Evolutionary conservation across 2,797 vertebrate species (phyloP).

Genomic region (Gymnocypris eckloni): DNA sequence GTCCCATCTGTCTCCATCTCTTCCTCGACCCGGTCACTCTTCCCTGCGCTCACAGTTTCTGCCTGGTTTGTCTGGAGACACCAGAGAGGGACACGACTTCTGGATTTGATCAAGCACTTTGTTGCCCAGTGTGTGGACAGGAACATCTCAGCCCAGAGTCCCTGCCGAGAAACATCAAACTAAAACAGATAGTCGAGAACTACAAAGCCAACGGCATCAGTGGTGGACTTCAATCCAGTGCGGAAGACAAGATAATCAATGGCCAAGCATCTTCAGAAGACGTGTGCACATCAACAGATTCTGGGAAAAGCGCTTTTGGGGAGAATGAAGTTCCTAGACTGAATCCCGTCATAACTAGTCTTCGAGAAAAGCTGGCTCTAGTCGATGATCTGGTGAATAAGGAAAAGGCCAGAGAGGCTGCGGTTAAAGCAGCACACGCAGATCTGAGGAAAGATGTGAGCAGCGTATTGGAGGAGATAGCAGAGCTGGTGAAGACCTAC

Average conservation of each 20-base stretch:
- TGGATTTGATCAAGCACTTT: conserved; percentile 67
- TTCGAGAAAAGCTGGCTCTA: conserved; percentile 68
- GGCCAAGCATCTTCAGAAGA: background rate
- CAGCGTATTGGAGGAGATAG: conserved; percentile 67
- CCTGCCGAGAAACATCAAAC: conserved; percentile 71
- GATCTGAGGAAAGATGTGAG: conserved; percentile 66
- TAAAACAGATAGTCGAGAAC: conserved; percentile 68
- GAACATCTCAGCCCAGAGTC: conserved; percentile 62
- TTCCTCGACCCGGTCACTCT: conserved; percentile 72
- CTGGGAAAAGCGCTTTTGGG: conserved; percentile 41
- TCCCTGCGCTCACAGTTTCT: conserved; percentile 79
- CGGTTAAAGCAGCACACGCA: conserved; percentile 60
- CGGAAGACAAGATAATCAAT: background rate
- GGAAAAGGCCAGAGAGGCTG: conserved; percentile 65
- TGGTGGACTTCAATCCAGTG: conserved; percentile 32
- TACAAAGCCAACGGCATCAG: conserved; percentile 60
- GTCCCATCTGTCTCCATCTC: conserved; percentile 76
- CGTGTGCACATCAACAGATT: conserved; percentile 21
- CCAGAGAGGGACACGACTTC: conserved; percentile 65
- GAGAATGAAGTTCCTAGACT: conserved; percentile 67
- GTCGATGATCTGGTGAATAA: conserved; percentile 65
- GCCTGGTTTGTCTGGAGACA: conserved; percentile 69
- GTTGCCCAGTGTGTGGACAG: conserved; percentile 76
- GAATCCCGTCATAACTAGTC: conserved; percentile 67
- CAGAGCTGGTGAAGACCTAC: conserved; percentile 63